phyloP scores from a whole-genome alignment of 1,140 invertebrate species.

The Apis florea region DNA sequence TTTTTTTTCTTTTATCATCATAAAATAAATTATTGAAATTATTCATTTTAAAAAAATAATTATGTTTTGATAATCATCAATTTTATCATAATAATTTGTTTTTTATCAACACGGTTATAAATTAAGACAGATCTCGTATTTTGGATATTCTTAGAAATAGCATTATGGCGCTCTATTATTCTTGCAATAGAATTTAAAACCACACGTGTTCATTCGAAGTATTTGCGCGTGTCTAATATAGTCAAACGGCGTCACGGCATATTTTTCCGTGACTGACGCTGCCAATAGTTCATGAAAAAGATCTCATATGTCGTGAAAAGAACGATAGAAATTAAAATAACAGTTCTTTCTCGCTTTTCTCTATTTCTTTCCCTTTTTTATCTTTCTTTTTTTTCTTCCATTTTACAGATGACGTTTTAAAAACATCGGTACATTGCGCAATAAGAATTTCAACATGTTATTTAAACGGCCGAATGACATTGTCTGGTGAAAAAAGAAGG shows the following conservation, averaged over 20 bases:
- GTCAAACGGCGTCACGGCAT: slow-evolving; percentile 11
- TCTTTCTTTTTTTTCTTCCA: not conserved
- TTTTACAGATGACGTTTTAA: not conserved
- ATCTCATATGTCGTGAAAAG: slow-evolving; percentile 5
- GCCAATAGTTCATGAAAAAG: slow-evolving; percentile 15
- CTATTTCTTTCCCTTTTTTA: not conserved
- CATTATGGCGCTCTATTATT: slow-evolving; percentile 13
- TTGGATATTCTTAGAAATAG: not conserved
- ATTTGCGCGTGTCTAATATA: slow-evolving; percentile 4
- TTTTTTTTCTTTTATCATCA: not conserved
- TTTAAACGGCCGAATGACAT: not conserved
- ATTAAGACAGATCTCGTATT: not conserved
- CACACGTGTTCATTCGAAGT: not conserved
- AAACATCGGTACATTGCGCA: not conserved
- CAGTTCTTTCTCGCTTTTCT: not conserved
- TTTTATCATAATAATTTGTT: not conserved
- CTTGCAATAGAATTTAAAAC: slow-evolving; percentile 17
- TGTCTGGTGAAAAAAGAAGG: not conserved
- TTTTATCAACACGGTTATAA: not conserved
- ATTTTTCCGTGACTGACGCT: slow-evolving; percentile 14
- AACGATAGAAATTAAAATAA: slow-evolving; percentile 20
- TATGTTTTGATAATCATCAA: not conserved
- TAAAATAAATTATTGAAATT: not conserved
- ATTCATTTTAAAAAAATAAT: not conserved
- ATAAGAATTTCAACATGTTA: slow-evolving; percentile 2